Evolutionary conservation across 92 coral and sea anemone species (phyloP).

Genomic region (Nematostella vectensis): DNA sequence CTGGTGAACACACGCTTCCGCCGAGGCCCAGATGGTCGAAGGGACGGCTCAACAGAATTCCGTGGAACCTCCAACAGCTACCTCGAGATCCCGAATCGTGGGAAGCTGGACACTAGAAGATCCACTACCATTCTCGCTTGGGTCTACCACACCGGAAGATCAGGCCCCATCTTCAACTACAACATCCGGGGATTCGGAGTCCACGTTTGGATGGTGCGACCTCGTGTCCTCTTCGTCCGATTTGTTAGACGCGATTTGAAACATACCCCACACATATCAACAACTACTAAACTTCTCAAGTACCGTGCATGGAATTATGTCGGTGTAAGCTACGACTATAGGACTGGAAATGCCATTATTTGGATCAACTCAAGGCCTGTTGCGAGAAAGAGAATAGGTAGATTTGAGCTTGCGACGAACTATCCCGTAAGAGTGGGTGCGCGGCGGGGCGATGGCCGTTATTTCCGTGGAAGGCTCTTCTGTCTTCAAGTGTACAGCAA

Average conservation of each 20-base stretch:
- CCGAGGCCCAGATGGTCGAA: conserved; percentile 77
- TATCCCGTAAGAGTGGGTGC: conserved; percentile 62
- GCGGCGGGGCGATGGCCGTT: conserved; percentile 39
- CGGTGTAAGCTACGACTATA: conserved; percentile 55
- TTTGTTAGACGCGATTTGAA: conserved; percentile 38
- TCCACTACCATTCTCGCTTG: conserved; percentile 75
- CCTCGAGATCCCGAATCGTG: conserved; percentile 63
- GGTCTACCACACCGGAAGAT: conserved; percentile 63
- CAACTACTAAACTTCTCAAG: conserved; percentile 36
- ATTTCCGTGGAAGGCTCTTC: conserved; percentile 53
- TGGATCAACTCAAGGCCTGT: conserved; percentile 49
- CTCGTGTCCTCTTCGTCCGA: conserved; percentile 54
- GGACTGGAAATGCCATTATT: conserved; percentile 45
- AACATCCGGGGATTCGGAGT: conserved; percentile 50
- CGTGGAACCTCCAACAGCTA: conserved; percentile 50
- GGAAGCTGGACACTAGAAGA: conserved; percentile 59
- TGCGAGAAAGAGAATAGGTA: conserved; percentile 37
- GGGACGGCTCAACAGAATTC: conserved; percentile 54
- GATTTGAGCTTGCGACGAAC: conserved; percentile 53
- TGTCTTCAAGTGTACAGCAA: conserved; percentile 55
- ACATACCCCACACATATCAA: conserved; percentile 35
- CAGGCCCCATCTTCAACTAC: conserved; percentile 82
- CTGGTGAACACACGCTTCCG: conserved; percentile 37
- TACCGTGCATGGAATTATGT: conserved; percentile 77
- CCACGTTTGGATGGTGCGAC: conserved; percentile 66